Conservation (phyloP, 2,888 invertebrate genomes). For the Drosophila putrida region DNA sequence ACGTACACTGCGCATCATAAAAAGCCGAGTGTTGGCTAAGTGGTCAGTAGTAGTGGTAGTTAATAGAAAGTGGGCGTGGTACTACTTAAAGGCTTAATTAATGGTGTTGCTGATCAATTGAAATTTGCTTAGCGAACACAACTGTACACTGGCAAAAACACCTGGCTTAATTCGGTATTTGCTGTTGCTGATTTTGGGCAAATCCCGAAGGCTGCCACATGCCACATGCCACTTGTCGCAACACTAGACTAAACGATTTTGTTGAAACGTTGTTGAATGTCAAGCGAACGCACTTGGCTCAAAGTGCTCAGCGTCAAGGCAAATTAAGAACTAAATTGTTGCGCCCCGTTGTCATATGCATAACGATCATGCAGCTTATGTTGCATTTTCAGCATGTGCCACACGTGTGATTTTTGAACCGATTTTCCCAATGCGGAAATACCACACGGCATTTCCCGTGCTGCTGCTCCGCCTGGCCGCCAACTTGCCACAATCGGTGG, state of each 20-base stretch:
- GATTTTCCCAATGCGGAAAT: slow-evolving; percentile 51
- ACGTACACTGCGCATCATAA: slow-evolving; percentile 53
- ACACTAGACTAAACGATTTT: slow-evolving; percentile 6
- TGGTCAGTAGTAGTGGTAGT: background rate
- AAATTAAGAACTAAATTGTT: slow-evolving; percentile 57
- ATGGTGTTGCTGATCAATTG: slow-evolving; percentile 17
- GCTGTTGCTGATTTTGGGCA: slow-evolving; percentile 10
- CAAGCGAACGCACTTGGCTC: background rate
- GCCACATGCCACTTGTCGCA: slow-evolving; percentile 38
- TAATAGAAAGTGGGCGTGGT: background rate
- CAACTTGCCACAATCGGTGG: slow-evolving; percentile 51
- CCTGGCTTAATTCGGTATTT: slow-evolving; percentile 8
- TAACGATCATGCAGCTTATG: slow-evolving; percentile 40
- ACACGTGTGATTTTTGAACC: slow-evolving; percentile 33
- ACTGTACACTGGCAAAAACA: slow-evolving; percentile 35
- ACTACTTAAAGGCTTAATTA: slow-evolving; percentile 19
- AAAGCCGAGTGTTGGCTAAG: slow-evolving; percentile 40
- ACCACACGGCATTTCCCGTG: slow-evolving; percentile 55
- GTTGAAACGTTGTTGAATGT: slow-evolving; percentile 4
- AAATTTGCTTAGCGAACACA: slow-evolving; percentile 10
- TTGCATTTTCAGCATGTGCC: slow-evolving; percentile 14
- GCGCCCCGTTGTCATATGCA: slow-evolving; percentile 27
- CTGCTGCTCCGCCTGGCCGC: slow-evolving; percentile 38
- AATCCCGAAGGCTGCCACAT: slow-evolving; percentile 34
- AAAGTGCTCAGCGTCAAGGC: slow-evolving; percentile 23